Evolutionary conservation across 2,888 invertebrate genomes (phyloP).

Genomic region (Ligdia adustata): DNA sequence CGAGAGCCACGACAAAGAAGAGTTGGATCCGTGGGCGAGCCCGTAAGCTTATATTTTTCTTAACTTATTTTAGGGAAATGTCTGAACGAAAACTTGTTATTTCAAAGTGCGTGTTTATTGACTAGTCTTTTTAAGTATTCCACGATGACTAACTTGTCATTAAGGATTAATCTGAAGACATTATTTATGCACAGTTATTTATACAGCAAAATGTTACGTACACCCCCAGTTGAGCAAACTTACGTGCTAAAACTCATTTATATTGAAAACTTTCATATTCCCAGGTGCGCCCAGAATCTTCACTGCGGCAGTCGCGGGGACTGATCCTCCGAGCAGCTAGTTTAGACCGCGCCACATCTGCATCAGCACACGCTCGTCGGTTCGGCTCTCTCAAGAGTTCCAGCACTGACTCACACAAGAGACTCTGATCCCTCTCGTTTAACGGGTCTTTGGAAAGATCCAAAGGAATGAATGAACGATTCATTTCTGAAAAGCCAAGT

Average conservation of each 20-base stretch:
- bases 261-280: constrained; percentile 5
- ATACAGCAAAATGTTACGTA: too few species aligned
- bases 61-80: background rate
- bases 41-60: constrained; percentile 44
- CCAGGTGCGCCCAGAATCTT: constrained; percentile 57
- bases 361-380: constrained; percentile 55
- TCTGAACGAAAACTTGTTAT: too few species aligned
- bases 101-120: too few species aligned
- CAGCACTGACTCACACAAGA: constrained; percentile 73
- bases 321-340: constrained; percentile 77
- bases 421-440: constrained; percentile 74
- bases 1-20: constrained; percentile 54
- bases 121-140: too few species aligned
- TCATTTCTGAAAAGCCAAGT: constrained; percentile 1
- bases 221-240: too few species aligned
- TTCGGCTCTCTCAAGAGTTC: constrained; percentile 73
- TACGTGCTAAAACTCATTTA: too few species aligned
- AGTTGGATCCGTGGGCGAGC: constrained; percentile 64
- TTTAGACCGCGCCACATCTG: constrained; percentile 67
- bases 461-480: constrained; percentile 27
- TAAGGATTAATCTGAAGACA: too few species aligned
- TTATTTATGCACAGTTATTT: too few species aligned
- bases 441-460: constrained; percentile 51
- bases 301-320: constrained; percentile 66
- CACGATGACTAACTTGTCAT: too few species aligned